Evolutionary conservation across 1,140 invertebrate species (phyloP).

Genomic region (Thaumetopoea pityocampa): DNA sequence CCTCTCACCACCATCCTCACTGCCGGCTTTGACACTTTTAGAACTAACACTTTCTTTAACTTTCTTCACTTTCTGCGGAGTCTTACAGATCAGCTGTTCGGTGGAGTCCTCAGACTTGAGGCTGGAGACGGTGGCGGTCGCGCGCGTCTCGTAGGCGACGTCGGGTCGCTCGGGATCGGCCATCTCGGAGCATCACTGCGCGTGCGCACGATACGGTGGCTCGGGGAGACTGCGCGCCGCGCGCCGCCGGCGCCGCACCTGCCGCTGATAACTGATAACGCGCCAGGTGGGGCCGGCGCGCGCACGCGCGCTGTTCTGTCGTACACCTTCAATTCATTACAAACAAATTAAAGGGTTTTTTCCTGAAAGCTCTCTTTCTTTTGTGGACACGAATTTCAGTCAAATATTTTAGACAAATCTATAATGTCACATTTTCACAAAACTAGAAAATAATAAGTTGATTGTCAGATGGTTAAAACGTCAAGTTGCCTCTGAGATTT

Average conservation of each 20-base stretch:
- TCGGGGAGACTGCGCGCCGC: slow-evolving; percentile 2
- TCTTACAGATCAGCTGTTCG: slow-evolving; percentile 76
- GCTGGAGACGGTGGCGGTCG: slow-evolving; percentile 56
- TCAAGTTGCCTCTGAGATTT: no score
- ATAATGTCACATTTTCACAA: no score
- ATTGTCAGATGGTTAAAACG: no score
- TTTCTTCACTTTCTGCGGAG: slow-evolving; percentile 57
- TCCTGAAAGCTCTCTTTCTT: no score
- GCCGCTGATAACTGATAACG: slow-evolving; percentile 15
- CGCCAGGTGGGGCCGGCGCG: background rate
- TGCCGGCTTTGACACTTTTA: slow-evolving; percentile 60
- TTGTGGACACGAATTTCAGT: no score
- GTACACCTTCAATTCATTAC: no score
- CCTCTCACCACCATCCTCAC: slow-evolving; percentile 36
- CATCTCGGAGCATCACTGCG: slow-evolving; percentile 32
- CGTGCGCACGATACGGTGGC: slow-evolving; percentile 16
- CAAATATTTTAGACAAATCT: no score
- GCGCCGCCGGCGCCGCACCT: slow-evolving; percentile 10
- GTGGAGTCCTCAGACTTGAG: slow-evolving; percentile 73
- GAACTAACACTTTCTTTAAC: slow-evolving; percentile 49
- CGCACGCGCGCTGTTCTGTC: no score
- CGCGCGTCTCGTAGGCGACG: slow-evolving; percentile 23
- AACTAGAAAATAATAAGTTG: no score
- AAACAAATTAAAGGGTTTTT: no score
- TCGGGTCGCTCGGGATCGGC: slow-evolving; percentile 35